Percentiles rank a stretch among this genome's conserved stretches.
phyloP scores from a whole-genome alignment of 2,888 invertebrate genomes.

The Ypsolopha scabrella region DNA sequence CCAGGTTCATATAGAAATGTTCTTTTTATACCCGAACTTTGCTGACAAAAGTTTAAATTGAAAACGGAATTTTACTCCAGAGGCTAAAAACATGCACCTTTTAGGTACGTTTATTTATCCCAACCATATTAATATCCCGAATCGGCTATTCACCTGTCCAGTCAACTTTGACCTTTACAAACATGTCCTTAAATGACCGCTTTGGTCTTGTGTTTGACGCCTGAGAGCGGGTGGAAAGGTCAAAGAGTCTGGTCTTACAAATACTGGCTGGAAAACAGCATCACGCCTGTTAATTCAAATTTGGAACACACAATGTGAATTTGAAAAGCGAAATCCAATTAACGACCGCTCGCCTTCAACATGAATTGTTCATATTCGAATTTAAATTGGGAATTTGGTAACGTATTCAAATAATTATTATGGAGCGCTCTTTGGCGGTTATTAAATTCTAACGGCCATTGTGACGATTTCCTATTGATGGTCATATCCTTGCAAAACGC shows the following conservation, averaged over 20 bases:
- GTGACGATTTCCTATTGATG: background rate
- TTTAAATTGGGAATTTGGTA: background rate
- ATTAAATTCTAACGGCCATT: conserved; percentile 1
- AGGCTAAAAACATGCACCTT: too few species aligned
- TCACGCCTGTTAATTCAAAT: conserved; percentile 1
- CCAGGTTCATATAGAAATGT: too few species aligned
- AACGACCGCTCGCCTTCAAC: background rate
- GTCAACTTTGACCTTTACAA: too few species aligned
- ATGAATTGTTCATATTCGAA: conserved; percentile 1
- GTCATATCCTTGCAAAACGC: too few species aligned
- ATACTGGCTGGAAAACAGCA: background rate
- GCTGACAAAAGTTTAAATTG: too few species aligned
- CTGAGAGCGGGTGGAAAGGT: background rate
- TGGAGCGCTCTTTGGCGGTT: background rate
- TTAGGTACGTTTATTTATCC: too few species aligned
- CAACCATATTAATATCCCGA: too few species aligned
- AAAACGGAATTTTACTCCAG: too few species aligned
- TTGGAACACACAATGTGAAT: background rate
- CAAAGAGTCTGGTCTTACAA: background rate
- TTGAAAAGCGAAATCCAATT: conserved; percentile 1
- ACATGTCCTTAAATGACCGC: background rate
- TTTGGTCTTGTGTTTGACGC: background rate
- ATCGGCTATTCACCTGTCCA: too few species aligned
- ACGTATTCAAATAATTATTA: conserved; percentile 1
- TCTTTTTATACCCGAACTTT: too few species aligned